A percentile compares a stretch with the other conserved stretches of the same genome.
phyloP scores from a whole-genome alignment of 2,113 vertebrate genomes.

The Syngnathus typhle region DNA sequence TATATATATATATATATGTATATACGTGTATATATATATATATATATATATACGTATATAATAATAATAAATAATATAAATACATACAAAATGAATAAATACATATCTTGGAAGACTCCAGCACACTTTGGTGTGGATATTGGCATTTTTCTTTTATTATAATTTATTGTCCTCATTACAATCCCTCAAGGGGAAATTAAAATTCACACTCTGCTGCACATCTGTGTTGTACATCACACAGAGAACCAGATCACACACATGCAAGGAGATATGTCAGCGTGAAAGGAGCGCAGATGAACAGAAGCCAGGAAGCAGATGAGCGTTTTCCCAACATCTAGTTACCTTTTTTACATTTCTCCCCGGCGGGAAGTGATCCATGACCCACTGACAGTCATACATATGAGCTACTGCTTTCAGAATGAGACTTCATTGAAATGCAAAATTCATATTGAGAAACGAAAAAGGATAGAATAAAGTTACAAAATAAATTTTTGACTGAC shows the following conservation, averaged over 20 bases:
- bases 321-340: not conserved
- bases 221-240: not conserved
- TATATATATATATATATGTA: no score
- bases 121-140: not conserved
- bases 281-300: no score
- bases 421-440: not conserved
- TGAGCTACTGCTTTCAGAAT: not conserved
- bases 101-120: not conserved
- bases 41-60: no score
- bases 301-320: not conserved
- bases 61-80: not conserved
- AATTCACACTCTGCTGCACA: not conserved
- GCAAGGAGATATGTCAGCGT: not conserved
- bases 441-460: not conserved
- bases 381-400: not conserved
- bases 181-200: not conserved
- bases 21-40: no score
- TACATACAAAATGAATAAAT: not conserved
- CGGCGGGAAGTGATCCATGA: not conserved
- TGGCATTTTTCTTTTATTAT: not conserved
- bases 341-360: not conserved
- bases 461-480: not conserved
- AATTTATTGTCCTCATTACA: not conserved
- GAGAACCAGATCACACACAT: not conserved
- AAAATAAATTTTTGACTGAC: no score